phyloP scores from a whole-genome alignment of 2,888 invertebrate species.

The Platerodrilus igneus region DNA sequence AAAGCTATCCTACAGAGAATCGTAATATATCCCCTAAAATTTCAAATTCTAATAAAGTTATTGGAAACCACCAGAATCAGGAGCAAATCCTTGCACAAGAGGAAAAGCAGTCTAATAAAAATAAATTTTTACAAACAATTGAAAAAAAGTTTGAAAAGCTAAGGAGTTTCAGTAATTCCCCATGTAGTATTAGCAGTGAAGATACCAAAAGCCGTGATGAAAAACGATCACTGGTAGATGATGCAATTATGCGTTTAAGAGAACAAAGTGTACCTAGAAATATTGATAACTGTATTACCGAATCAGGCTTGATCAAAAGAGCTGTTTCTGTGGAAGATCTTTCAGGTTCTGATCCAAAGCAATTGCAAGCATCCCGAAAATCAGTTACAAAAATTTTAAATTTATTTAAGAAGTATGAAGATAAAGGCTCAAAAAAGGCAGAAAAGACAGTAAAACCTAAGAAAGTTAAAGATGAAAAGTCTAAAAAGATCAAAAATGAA shows the following conservation, averaged over 20 bases:
- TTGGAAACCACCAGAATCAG: conserved; percentile 1
- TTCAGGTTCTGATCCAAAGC: conserved; percentile 45
- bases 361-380: conserved; percentile 57
- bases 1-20: conserved; percentile 54
- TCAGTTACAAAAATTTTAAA: conserved; percentile 73
- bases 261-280: conserved; percentile 63
- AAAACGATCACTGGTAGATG: conserved; percentile 50
- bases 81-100: background rate
- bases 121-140: conserved; percentile 65
- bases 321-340: conserved; percentile 70
- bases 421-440: conserved; percentile 37
- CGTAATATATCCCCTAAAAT: conserved; percentile 40
- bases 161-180: conserved; percentile 48
- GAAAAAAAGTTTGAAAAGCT: conserved; percentile 74
- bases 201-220: conserved; percentile 41
- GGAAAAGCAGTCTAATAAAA: conserved; percentile 43
- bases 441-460: conserved; percentile 31
- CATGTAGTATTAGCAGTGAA: conserved; percentile 37
- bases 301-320: conserved; percentile 63
- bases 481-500: conserved; percentile 31
- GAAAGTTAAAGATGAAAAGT: conserved; percentile 30
- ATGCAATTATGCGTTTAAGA: conserved; percentile 57
- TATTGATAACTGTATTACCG: conserved; percentile 51
- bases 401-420: conserved; percentile 68
- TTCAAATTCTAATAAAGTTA: conserved; percentile 11